phyloP scores from a whole-genome alignment of 2,113 vertebrate genomes.

The Probosciger aterrimus region DNA sequence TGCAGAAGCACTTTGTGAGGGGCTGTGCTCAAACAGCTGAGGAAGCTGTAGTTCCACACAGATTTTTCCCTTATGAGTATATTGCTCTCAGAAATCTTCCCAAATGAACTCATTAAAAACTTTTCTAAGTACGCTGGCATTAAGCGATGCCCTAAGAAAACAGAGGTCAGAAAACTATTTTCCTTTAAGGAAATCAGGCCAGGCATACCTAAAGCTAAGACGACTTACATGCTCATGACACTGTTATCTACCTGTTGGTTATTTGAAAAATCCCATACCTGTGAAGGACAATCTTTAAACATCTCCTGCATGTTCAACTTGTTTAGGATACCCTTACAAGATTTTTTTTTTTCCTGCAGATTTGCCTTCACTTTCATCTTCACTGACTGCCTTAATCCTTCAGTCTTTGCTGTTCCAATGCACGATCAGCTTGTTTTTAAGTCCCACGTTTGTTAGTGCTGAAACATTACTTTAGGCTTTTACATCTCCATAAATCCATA shows the following conservation, averaged over 20 bases:
- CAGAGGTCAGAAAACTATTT: not conserved
- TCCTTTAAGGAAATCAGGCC: not conserved
- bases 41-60: not conserved
- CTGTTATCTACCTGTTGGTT: not conserved
- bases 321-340: conserved; percentile 52
- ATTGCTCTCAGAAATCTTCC: conserved; percentile 43
- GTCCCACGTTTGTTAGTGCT: conserved; percentile 66
- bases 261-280: not conserved
- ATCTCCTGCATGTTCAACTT: conserved; percentile 60
- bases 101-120: conserved; percentile 51
- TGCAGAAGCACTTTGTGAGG: conserved; percentile 18
- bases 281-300: conserved; percentile 23
- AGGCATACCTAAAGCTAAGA: not conserved
- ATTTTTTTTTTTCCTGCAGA: conserved; percentile 39
- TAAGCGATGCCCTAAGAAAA: conserved; percentile 29
- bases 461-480: conserved; percentile 69
- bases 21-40: not conserved
- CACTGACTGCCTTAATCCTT: conserved; percentile 69
- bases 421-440: conserved; percentile 72
- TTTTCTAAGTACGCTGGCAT: not conserved
- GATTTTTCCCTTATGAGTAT: not conserved
- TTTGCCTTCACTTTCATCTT: conserved; percentile 71
- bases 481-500: conserved; percentile 67
- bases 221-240: rapidly evolving
- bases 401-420: conserved; percentile 67